phyloP scores from a whole-genome alignment of 2,113 vertebrate species.

The Cygnus atratus region DNA sequence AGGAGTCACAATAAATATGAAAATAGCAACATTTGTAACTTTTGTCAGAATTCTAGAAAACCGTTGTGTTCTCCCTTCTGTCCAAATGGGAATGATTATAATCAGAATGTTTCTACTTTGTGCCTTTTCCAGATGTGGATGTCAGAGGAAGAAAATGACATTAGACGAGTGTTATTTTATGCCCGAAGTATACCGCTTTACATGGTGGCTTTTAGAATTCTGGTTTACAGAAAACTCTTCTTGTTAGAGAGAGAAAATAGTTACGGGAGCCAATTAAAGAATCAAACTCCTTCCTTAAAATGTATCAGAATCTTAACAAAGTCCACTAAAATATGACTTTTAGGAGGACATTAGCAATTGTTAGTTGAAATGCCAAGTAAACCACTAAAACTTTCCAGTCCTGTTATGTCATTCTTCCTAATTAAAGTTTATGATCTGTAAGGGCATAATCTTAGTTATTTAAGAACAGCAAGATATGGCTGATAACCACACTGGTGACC shows the following conservation, averaged over 20 bases:
- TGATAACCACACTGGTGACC: background rate
- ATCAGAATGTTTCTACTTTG: background rate
- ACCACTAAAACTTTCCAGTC: background rate
- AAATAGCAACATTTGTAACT: background rate
- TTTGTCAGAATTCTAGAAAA: background rate
- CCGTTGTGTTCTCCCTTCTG: background rate
- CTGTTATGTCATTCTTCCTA: background rate
- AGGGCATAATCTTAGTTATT: background rate
- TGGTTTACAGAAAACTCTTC: background rate
- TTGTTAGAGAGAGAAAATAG: background rate
- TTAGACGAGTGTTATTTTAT: background rate
- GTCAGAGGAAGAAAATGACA: background rate
- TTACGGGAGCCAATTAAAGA: background rate
- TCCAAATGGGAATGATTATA: background rate
- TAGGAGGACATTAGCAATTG: background rate
- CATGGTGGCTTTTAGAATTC: background rate
- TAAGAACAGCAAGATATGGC: background rate
- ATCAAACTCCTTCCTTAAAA: background rate
- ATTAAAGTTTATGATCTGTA: background rate
- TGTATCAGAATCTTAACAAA: background rate
- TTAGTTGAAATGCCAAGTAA: background rate
- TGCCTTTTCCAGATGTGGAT: background rate
- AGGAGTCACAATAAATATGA: background rate
- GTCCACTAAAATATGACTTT: background rate
- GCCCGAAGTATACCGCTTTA: background rate